Conservation (phyloP, 2,797 vertebrate genomes). For the Sebastes kiyomatsui region DNA sequence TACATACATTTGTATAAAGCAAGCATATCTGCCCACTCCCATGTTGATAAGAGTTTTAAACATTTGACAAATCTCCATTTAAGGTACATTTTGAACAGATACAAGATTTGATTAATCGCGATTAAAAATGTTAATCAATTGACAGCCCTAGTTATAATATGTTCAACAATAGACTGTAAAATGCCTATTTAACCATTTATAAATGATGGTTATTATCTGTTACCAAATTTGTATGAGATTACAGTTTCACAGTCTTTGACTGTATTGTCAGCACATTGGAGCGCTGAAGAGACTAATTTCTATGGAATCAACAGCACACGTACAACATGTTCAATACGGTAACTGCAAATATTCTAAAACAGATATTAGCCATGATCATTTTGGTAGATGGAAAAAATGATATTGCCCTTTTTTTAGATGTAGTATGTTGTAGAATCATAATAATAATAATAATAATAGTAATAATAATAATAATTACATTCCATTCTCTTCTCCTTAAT, state of each 20-base stretch:
- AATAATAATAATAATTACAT: background rate
- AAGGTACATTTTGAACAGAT: no score
- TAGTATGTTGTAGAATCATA: background rate
- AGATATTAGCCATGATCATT: background rate
- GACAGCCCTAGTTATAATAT: no score
- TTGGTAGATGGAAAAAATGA: background rate
- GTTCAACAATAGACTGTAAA: no score
- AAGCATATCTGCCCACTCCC: no score
- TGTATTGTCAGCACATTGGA: conserved; percentile 3
- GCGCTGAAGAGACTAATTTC: background rate
- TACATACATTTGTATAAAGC: no score
- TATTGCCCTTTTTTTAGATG: background rate
- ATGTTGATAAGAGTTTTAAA: no score
- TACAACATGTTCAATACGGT: background rate
- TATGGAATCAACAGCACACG: background rate
- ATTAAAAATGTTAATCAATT: no score
- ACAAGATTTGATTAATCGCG: no score
- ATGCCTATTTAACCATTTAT: no score
- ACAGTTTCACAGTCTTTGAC: conserved; percentile 53
- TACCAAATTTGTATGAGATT: conserved; percentile 36
- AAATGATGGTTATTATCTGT: no score
- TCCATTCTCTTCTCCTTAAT: background rate
- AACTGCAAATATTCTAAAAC: background rate
- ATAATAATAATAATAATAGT: background rate
- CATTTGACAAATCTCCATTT: no score